Evolutionary conservation across 2,113 vertebrate genomes (phyloP).

Genomic region (Chauna torquata): DNA sequence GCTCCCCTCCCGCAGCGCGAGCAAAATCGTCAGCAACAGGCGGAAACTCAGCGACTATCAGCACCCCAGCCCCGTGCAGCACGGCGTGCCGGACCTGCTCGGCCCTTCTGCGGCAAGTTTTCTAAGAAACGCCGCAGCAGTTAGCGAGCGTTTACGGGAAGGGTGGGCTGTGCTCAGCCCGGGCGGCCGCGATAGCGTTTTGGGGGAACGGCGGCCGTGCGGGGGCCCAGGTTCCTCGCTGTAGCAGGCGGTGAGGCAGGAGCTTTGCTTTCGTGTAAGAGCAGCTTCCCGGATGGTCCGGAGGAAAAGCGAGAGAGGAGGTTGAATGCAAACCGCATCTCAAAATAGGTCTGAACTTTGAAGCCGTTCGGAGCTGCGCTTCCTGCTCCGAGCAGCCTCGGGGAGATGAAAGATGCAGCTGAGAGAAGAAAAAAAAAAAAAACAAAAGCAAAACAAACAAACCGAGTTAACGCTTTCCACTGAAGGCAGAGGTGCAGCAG

Average conservation of each 20-base stretch:
- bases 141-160: constrained; percentile 69
- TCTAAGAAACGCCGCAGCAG: constrained; percentile 75
- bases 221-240: accelerated
- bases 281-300: not conserved
- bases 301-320: not conserved
- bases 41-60: not conserved
- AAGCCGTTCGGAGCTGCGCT: not conserved
- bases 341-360: constrained; percentile 28
- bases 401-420: constrained; percentile 37
- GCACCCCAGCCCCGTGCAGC: constrained; percentile 13
- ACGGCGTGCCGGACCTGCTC: constrained; percentile 16
- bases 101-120: constrained; percentile 56
- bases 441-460: not conserved
- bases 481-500: not conserved
- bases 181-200: accelerated
- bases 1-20: not conserved
- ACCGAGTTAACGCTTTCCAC: not conserved
- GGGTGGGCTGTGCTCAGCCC: not conserved
- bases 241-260: not conserved
- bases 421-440: not conserved
- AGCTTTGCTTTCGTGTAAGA: not conserved
- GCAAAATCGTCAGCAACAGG: not conserved
- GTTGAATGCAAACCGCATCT: constrained; percentile 48
- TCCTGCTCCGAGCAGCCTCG: constrained; percentile 1
- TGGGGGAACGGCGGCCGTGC: accelerated